These are phyloP conservation scores for Trichogramma evanescens DNA, from an alignment of 2,888 invertebrate species.

Conservation along the genomic window DNA sequence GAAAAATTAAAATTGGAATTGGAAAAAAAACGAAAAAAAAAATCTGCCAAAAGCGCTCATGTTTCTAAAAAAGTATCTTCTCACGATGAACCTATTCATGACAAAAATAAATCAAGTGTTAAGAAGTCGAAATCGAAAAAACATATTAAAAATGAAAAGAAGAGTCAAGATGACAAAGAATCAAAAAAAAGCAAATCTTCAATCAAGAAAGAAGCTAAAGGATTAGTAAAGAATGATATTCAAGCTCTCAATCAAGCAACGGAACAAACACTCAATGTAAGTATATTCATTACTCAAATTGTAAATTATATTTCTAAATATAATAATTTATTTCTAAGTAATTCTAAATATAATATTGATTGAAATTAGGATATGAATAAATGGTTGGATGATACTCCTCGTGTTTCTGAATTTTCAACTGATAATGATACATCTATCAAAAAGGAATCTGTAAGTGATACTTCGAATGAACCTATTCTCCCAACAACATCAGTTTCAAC, in stretches of 20 bases:
- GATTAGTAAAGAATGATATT: constrained; percentile 42
- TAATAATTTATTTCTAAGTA: background rate
- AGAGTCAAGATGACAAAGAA: constrained; percentile 31
- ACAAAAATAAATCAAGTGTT: constrained; percentile 34
- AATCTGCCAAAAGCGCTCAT: constrained; percentile 31
- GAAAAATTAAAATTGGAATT: constrained; percentile 41
- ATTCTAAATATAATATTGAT: constrained; percentile 1
- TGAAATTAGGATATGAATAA: constrained; percentile 75
- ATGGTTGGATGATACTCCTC: constrained; percentile 80
- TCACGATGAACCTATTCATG: constrained; percentile 42
- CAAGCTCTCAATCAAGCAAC: constrained; percentile 66
- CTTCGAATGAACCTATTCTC: constrained; percentile 34
- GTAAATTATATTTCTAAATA: constrained; percentile 8
- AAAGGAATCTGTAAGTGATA: constrained; percentile 37
- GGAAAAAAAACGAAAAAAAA: constrained; percentile 38
- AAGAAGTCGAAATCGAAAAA: constrained; percentile 39
- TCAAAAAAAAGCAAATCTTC: constrained; percentile 36
- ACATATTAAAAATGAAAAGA: constrained; percentile 35
- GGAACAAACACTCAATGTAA: constrained; percentile 57
- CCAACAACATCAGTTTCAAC: constrained; percentile 42
- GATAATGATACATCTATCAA: constrained; percentile 65
- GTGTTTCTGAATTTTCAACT: constrained; percentile 67
- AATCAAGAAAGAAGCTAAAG: constrained; percentile 32
- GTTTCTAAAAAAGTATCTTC: constrained; percentile 47
- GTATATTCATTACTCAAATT: constrained; percentile 12